These are phyloP conservation scores for Crossaster papposus DNA, from an alignment of 53 echinoderm and acorn worm species.

Conservation along the genomic window DNA sequence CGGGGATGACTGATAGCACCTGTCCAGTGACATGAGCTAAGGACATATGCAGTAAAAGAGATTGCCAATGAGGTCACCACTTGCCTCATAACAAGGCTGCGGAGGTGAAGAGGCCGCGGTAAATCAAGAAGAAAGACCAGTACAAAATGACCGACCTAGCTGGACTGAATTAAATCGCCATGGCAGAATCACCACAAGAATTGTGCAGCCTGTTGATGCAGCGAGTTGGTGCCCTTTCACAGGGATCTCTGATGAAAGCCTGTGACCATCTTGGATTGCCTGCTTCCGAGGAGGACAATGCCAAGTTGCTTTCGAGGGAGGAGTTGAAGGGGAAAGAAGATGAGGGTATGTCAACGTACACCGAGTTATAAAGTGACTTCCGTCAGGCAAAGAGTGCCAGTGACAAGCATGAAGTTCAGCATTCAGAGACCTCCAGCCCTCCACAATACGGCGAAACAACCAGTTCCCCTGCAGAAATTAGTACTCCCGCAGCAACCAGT, in stretches of 20 bases:
- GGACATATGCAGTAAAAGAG: background rate
- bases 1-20: background rate
- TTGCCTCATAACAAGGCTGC: background rate
- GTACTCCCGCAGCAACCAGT: background rate
- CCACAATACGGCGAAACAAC: too few species aligned
- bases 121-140: background rate
- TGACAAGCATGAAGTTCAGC: too few species aligned
- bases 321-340: background rate
- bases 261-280: background rate
- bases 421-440: too few species aligned
- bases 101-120: background rate
- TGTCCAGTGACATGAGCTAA: conserved; percentile 10
- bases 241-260: background rate
- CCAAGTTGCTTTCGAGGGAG: background rate
- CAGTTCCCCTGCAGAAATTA: background rate
- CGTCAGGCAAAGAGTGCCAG: too few species aligned
- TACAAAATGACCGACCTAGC: background rate
- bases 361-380: too few species aligned
- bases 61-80: background rate
- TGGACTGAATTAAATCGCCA: background rate
- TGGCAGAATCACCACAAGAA: background rate
- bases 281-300: background rate
- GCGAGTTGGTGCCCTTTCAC: background rate
- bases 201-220: background rate
- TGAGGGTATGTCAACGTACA: background rate